Base-by-base conservation (phyloP, 2,113 vertebrate species). In the Psephotus haematonotus region DNA sequence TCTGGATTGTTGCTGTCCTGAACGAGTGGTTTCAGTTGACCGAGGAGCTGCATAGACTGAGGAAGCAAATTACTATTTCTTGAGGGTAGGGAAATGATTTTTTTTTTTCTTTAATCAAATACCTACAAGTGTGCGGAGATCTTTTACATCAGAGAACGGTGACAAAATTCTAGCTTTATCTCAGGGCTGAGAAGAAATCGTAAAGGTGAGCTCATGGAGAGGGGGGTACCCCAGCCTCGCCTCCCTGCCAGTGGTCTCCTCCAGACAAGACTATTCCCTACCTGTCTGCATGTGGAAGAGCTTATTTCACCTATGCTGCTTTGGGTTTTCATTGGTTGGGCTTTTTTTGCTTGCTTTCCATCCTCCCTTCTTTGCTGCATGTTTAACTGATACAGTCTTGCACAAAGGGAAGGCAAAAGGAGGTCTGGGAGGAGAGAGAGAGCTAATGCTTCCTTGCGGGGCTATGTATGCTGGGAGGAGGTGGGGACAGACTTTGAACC, bases 1-100 rank as follows among this genome's bases (percentile, higher is more conserved):
- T 98, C 99, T 99, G 98, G 97, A 98, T 99, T 98, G 99, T 99
- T 98, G 98, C 99, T 99, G 98, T 98, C 98, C 98, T 98, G 98
- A 98, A 98, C 98, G 98, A 98, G 98, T 98, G 97, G 98, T 98
- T 98, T 99, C 98, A 99, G 98, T 99, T 98, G 98, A 98, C 98
- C 97, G 98, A 98, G 97, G 97, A 98, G 98, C 98, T 98, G 97
- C 98, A 98, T 95, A 98, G 98, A 98, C 97, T 96, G 98, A 98
- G 98, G 98, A 98, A 98, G 98, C 98, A 97, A 96, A 97, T 97
- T 95, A 96, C 95, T 95, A 90, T 98, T 98, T 97, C 97, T 98
- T 88, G 83, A 97, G 91, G 83, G 81, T 86, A 96, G 96, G 52
- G 96, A 86, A 95, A 95, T 86, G n/a, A 89, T 64, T 63, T 69